Percentiles rank a stretch among this genome's conserved stretches.
Conservation (phyloP, 2,888 invertebrate genomes). For the Teleiodes luculella region DNA sequence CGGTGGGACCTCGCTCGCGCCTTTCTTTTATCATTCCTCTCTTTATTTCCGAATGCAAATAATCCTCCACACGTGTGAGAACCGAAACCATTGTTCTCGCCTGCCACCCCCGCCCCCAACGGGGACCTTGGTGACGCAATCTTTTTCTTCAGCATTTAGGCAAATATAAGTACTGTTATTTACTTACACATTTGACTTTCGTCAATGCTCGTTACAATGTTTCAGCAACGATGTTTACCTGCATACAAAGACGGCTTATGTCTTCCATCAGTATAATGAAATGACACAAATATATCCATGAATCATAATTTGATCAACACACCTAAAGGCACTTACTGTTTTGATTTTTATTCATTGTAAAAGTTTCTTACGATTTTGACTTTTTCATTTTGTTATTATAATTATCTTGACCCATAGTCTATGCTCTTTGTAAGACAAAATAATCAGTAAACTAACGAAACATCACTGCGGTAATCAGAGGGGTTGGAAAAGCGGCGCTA, state of each 20-base stretch:
- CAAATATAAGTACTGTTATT: constrained; percentile 45
- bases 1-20: constrained; percentile 77
- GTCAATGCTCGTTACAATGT: background rate
- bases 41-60: constrained; percentile 80
- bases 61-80: constrained; percentile 81
- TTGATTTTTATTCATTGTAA: no score
- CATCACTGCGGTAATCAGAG: no score
- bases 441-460: background rate
- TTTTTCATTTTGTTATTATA: no score
- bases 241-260: background rate
- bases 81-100: constrained; percentile 80
- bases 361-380: no score
- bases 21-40: constrained; percentile 79
- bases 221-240: background rate
- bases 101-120: constrained; percentile 60
- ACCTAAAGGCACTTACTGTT: no score
- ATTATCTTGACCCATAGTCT: background rate
- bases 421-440: no score
- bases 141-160: constrained; percentile 74
- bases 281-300: no score
- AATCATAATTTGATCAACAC: no score
- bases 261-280: no score
- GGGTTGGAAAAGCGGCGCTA: no score
- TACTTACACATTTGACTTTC: background rate
- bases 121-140: constrained; percentile 78